Evolutionary conservation across 2,888 invertebrate species (phyloP).

Genomic region (Pilophorus perplexus): DNA sequence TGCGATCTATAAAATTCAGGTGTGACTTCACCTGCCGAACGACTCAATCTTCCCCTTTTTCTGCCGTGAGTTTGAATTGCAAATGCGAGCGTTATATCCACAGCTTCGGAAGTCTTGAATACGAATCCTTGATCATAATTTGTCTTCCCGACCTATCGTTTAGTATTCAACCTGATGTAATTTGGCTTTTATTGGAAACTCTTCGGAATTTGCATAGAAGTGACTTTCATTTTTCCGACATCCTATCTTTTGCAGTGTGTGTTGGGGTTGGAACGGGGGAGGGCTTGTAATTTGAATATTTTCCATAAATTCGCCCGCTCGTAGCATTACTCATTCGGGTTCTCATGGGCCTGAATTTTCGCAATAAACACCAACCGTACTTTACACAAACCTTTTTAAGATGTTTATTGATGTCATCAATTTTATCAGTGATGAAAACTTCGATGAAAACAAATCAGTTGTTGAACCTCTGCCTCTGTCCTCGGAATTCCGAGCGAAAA

Average conservation of each 20-base stretch:
- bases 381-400: too few species aligned
- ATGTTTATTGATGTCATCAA: too few species aligned
- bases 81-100: slow-evolving; percentile 5
- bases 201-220: slow-evolving; percentile 17
- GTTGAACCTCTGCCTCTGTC: too few species aligned
- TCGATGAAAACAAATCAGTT: too few species aligned
- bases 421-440: too few species aligned
- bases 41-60: not conserved
- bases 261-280: not conserved
- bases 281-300: slow-evolving; percentile 21
- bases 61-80: slow-evolving; percentile 25
- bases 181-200: slow-evolving; percentile 28
- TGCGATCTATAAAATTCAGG: slow-evolving; percentile 31
- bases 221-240: too few species aligned
- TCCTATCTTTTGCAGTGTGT: not conserved
- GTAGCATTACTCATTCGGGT: too few species aligned
- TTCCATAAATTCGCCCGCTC: slow-evolving; percentile 2
- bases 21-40: slow-evolving; percentile 1
- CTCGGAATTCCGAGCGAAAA: too few species aligned
- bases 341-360: too few species aligned
- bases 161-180: slow-evolving; percentile 28
- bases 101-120: slow-evolving; percentile 3
- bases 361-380: too few species aligned
- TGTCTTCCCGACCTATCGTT: slow-evolving; percentile 21
- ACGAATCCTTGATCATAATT: slow-evolving; percentile 26